Evolutionary conservation across 2,888 invertebrate genomes (phyloP), one percentile per base, ranked within the genome.

Genomic region (Acleris cristana): DNA sequence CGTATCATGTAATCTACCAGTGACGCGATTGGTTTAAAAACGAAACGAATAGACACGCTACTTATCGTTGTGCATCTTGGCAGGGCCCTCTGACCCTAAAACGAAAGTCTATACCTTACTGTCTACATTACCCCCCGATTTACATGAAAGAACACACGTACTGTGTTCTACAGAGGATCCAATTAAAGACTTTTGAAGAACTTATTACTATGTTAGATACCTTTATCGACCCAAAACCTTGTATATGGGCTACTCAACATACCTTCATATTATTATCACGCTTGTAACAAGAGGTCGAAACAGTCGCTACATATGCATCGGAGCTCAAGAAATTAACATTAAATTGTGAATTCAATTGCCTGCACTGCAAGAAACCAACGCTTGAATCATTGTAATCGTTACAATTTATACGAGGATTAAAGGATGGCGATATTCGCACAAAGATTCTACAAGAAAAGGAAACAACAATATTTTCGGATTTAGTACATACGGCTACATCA

Each of bases 151-250:
- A 40, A n/a, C 34, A 7, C 26, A 53, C 34, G 60, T 44, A 7
- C 7, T 61, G 19, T 61, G 51, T 19, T 61, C 49, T 30, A 53
- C 60, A 61, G 34, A 30, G 10, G 53, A 61, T 16, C 60, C 60
- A n/a, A 16, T 34, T 21, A 34, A 30, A 21, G 34, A n/a, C 14
- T 6, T 61, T 51, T 40, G 30, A 49, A 16, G 30, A 52, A 26
- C 49, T 61, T 16, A 34, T 21, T 7, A 4, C 52, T 14, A 14
- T 51, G 5, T 40, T 61, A 40, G 44, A 61, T 19, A 34, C 40
- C 18, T 34, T 30, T 30, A 30, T 63, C 6, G 55, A 63, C 6
- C 63, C 63, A 21, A 63, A 63, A 49, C 55, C 63, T 4, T 55
- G 55, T 16, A 34, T 48, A 19, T 64, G 56, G 49, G 49, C 56